Evolutionary conservation across 2,888 invertebrate genomes (phyloP), one percentile per base, ranked within the genome.

Genomic region (Polydrusus pterygomalis): DNA sequence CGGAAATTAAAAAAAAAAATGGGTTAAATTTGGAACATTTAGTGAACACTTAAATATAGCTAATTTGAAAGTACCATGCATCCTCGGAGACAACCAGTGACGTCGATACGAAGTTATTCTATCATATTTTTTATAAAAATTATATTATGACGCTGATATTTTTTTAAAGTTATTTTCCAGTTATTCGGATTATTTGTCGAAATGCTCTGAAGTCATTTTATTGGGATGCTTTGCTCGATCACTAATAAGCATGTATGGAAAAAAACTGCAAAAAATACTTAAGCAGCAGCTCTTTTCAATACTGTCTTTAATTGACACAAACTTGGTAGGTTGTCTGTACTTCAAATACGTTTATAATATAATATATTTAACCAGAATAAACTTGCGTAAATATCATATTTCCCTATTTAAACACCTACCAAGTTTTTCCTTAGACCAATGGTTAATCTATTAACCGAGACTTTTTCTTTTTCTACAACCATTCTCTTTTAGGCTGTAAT

Each of bases 401-500:
- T 30, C 34, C 10, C 8, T 7, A 6, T 9, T 51, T 51, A 25
- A 58, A 38, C 6, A 30, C 54, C 54, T 54, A 54, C 54, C 54
- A 3, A 20, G 54, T 54, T 54, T 30, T 54, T n/a, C n/a, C 10
- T 38, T 38, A 15, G 15, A 45, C 25, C 0, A 15, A 25, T 45
- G 47, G 47, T 45, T 63, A 43, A 45, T 45, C 10, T 45, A 45
- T 47, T 38, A 20, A 56, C 38, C 58, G 6, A 40, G 8, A 62
- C 38, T 34, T 69, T 43, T 60, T 58, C 68, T 67, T 49, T 60
- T 65, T 65, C 70, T 75, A 75, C 71, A 75, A 74, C 77, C 73
- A 43, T 74, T 79, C 68, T 79, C 77, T 79, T 79, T 79, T 75
- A 79, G 79, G 79, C 58, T 79, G 71, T 75, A 75, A 69, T 43